Evolutionary conservation across 2,888 invertebrate genomes (phyloP), one percentile per base, ranked within the genome.

Genomic region (Diarsia dahlii): DNA sequence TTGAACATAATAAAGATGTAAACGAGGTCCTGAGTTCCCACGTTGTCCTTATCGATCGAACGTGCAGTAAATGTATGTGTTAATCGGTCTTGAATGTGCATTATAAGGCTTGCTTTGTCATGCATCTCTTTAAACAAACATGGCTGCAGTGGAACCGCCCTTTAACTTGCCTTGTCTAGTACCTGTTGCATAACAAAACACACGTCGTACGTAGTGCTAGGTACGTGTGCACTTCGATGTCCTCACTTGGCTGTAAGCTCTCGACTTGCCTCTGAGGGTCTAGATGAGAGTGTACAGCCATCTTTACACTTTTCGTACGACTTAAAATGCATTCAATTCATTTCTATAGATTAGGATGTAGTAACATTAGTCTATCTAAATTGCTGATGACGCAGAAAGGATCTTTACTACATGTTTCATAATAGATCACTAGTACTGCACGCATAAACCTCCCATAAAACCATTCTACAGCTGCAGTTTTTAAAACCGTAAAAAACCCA

Each of bases 21-120:
- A 66, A 56, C 63, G 15, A 39, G 18, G 28, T 60, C 60, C 60
- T 60, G 48, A 60, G 60, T 76, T 78, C 78, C 39, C 78, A 80
- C 60, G 60, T 34, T 28, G 34, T 34, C 34, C 23, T 34, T 65
- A 56, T 80, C 62, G 54, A 56, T 80, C 10, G 18, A 15, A 72
- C 48, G 54, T 48, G 62, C 13, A 46, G 39, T 54, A 39, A 73
- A 39, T 52, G 50, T 34, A 60, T 46, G 79, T 79, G 52, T 78
- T 56, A 45, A 28, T 54, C 15, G 60, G 13, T 60, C 23, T 46
- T 15, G 46, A 71, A 60, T 20, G 15, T 20, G n/a, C 46, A 77
- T 67, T 75, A 67, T 39, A 78, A 76, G 79, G 52, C 34, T 13
- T 23, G 52, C 34, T 52, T 18, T 34, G 58, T 46, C 50, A 34